These are phyloP conservation scores for Pempheris klunzingeri DNA, from an alignment of 2,797 vertebrate genomes.

Conservation along the genomic window DNA sequence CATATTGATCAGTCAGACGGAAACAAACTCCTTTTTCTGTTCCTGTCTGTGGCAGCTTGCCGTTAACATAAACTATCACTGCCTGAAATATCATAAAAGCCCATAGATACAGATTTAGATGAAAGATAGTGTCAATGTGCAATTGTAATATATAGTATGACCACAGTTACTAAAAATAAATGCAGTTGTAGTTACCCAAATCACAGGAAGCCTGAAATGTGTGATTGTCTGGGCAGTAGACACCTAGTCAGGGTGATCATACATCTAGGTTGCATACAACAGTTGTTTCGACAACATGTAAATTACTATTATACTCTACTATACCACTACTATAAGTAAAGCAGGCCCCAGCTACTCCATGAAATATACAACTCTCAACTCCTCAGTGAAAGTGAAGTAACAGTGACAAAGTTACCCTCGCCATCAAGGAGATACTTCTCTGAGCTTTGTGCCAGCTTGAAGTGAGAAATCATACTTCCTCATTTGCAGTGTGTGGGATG, in stretches of 20 bases:
- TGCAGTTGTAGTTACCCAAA: neutral
- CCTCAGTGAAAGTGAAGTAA: conserved; percentile 33
- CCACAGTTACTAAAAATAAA: neutral
- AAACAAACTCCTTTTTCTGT: conserved; percentile 19
- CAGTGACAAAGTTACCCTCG: conserved; percentile 32
- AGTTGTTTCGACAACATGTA: neutral
- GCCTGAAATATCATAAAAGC: conserved; percentile 15
- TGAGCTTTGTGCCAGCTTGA: conserved; percentile 41
- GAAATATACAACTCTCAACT: conserved; percentile 9
- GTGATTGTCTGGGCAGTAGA: neutral
- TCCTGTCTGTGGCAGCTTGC: conserved; percentile 4
- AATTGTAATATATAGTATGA: neutral
- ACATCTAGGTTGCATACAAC: too few species aligned
- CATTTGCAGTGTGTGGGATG: conserved; percentile 53
- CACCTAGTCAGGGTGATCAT: neutral
- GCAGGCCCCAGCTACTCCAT: neutral
- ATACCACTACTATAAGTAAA: neutral
- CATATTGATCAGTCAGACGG: conserved; percentile 5
- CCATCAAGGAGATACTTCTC: conserved; percentile 45
- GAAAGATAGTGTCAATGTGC: conserved; percentile 2
- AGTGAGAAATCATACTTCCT: conserved; percentile 55
- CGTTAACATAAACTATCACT: conserved; percentile 1
- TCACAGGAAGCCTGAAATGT: neutral
- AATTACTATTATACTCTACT: too few species aligned
- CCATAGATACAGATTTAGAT: conserved; percentile 3